Percentiles rank a stretch among this genome's conserved stretches.
These are phyloP conservation scores for Elmis aenea DNA, from an alignment of 2,888 invertebrate species.

Conservation along the genomic window DNA sequence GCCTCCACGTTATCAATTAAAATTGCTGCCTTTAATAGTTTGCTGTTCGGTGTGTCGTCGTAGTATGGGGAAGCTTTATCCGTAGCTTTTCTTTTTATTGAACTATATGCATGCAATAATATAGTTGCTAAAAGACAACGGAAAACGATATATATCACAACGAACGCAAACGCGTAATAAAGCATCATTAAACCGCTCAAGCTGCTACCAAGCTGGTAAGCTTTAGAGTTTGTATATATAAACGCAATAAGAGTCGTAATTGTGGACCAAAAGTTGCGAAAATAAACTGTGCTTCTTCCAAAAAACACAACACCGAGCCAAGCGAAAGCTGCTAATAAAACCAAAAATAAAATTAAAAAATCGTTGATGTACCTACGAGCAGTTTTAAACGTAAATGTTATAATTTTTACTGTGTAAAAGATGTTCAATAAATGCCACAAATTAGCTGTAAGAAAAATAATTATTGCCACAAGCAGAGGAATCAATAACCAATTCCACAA, in stretches of 20 bases:
- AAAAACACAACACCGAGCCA: constrained; percentile 1
- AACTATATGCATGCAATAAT: constrained; percentile 1
- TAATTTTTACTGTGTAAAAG: neutral
- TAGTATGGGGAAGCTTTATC: constrained; percentile 1
- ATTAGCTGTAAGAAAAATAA: no score
- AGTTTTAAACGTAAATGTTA: neutral
- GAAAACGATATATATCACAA: neutral
- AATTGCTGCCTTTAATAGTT: neutral
- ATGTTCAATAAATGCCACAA: neutral
- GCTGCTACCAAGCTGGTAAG: no score
- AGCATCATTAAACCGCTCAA: no score
- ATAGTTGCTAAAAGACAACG: neutral
- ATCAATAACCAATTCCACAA: no score
- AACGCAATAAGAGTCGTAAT: neutral
- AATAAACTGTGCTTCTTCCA: neutral
- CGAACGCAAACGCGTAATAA: no score
- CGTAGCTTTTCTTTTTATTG: constrained; percentile 2
- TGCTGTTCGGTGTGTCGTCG: constrained; percentile 4
- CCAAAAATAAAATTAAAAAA: no score
- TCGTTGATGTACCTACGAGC: no score
- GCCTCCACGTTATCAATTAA: neutral
- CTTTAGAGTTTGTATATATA: no score
- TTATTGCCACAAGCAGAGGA: no score
- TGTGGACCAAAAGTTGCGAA: neutral
- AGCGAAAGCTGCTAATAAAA: neutral